Base-by-base conservation (phyloP, 2,797 vertebrate species). In the Danio choprae region DNA sequence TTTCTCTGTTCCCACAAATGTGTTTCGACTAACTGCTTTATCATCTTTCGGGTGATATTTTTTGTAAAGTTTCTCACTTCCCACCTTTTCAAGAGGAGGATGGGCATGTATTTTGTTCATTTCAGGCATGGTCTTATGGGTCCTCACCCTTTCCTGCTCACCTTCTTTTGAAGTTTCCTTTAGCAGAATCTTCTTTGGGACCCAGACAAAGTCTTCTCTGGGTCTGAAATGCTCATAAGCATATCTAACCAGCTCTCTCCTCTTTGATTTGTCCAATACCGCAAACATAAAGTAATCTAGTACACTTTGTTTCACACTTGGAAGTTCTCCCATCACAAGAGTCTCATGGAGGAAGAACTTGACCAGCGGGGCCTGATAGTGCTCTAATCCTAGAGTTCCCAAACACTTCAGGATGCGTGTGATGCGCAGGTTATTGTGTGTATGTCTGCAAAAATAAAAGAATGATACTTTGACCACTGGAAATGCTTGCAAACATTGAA, bases 391-490 rank as follows among this genome's bases (percentile, higher is more conserved):
- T 89, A 99, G 90, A 82, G 94, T 96, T 0, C 96, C 98, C 88
- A 96, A 91, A 80, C 96, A 96, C 93, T 99, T 99, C 83, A 98
- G 92, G 86, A 98, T 97, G 71, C 96, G 96, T 0, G 96, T 98
- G 84, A 99, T 96, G 70, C 96, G 95, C 60, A 98, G 88, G 86
- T 94, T 97, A 91, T 99, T 99, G 87, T 98, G 97, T 67, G 91
- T 90, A 82, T 86, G 89, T 20, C 97, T 99, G 90, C 48, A 74
- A 77, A 10, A 41, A 50, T 29, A 60, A 41, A 67, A 0, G 11
- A 51, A 50, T 3, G 59, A 16, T 38, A 7, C 6, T 44, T 4
- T 15, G 1, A 68, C 18, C 36, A 67, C 11, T 38, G 22, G 7
- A 41, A 41, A 36, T 43, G 56, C 0, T 6, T 46, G 38, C n/a